Base-by-base conservation (phyloP, 2,797 vertebrate species). In the Pseudocheirus occidentalis region DNA sequence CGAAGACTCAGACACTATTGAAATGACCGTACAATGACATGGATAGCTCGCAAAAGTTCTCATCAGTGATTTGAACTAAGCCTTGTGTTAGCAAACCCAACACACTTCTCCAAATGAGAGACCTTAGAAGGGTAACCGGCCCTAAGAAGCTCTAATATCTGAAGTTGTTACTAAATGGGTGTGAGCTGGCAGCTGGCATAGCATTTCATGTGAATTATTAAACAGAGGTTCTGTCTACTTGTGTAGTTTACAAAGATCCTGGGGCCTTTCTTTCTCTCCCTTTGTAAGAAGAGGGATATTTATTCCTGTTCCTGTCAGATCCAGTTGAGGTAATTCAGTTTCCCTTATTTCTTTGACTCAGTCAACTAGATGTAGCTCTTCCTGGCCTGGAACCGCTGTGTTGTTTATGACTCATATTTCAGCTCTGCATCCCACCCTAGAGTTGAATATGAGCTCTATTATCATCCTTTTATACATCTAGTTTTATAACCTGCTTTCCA, bases 51-150 rank as follows among this genome's bases (percentile, higher is more conserved):
- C 40, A 87, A 46, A 21, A 87, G 7, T 46, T 87, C 46, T 87
- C 73, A 50, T 46, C 40, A 46, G 21, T 46, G 73, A 9, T 18
- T 21, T 46, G 40, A 87, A 87, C 73, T 40, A 46, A 87, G 24
- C 40, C 24, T 87, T 27, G 13, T 7, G 12, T 29, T 81, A 57
- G 52, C 11, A 95, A 92, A 58, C 29, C 31, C 57, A n/a, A 81
- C 92, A 94, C 4, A 56, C 11, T 24, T 92, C 89, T 94, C 57
- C 24, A 55, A 94, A 29, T 89, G 52, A 90, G 91, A 94, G 73
- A 58, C n/a, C 90, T 93, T 1, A 50, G n/a, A 91, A 94, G 92
- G 94, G 93, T 94, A 90, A 7, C 11, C 34, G 11, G 16, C n/a
- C 34, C 40, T 53, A 94, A 87, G 56, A 54, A 57, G 40, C 40